phyloP scores from a whole-genome alignment of 2,888 invertebrate species.

The Philaethria dido region DNA sequence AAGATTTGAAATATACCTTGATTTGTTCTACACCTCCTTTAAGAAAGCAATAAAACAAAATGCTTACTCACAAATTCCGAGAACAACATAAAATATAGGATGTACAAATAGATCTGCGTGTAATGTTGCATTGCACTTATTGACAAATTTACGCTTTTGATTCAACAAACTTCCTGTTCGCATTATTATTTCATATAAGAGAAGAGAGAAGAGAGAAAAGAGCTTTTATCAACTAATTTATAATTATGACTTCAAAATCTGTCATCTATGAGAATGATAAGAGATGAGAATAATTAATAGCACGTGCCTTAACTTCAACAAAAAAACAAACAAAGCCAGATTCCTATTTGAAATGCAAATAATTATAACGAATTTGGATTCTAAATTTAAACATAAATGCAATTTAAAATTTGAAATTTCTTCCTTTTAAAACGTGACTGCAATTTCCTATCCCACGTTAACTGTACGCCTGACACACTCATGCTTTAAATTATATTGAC shows the following conservation, averaged over 20 bases:
- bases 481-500: slow-evolving; percentile 53
- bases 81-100: too few relatives aligned
- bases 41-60: neutral
- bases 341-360: slow-evolving; percentile 27
- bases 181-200: neutral
- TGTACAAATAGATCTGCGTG: neutral
- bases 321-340: slow-evolving; percentile 7
- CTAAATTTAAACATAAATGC: slow-evolving; percentile 38
- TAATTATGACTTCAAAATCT: neutral
- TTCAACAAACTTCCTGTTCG: neutral
- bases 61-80: too few relatives aligned
- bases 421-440: slow-evolving; percentile 42
- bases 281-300: neutral
- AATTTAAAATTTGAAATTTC: slow-evolving; percentile 42
- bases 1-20: too few relatives aligned
- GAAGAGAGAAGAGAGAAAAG: too few relatives aligned
- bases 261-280: neutral
- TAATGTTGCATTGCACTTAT: slow-evolving; percentile 4
- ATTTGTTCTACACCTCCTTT: neutral
- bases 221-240: neutral
- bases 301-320: neutral
- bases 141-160: neutral
- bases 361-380: slow-evolving; percentile 35
- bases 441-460: slow-evolving; percentile 38
- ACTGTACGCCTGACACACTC: slow-evolving; percentile 43